These are phyloP conservation scores for Bubo blakistoni DNA, from an alignment of 2,113 vertebrate genomes.

Conservation along the genomic window DNA sequence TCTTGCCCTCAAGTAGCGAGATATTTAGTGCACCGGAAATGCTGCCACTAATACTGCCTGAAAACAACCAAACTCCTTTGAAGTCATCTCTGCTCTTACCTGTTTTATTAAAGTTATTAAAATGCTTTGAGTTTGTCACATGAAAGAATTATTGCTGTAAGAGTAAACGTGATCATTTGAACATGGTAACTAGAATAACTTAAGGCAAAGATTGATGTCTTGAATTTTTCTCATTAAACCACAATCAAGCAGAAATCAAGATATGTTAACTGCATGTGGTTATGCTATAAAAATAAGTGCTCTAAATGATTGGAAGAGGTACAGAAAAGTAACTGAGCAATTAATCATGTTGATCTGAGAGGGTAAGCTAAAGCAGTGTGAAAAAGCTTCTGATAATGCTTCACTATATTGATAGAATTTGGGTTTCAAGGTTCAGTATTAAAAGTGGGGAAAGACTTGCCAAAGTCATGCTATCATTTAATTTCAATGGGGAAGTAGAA, in stretches of 20 bases:
- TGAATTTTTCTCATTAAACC: conserved; percentile 33
- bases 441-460: background rate
- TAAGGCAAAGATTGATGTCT: conserved; percentile 23
- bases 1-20: background rate
- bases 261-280: conserved; percentile 7
- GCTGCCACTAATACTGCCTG: background rate
- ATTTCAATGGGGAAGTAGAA: background rate
- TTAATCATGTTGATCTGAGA: conserved; percentile 31
- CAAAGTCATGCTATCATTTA: background rate
- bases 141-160: background rate
- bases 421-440: background rate
- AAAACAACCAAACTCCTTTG: background rate
- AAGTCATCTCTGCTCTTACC: background rate
- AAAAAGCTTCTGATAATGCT: background rate
- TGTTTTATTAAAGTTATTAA: background rate
- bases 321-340: conserved; percentile 9
- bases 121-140: background rate
- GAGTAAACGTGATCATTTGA: background rate
- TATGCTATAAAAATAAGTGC: conserved; percentile 30
- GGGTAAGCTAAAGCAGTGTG: background rate
- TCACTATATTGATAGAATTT: background rate
- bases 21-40: background rate
- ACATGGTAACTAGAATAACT: background rate
- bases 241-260: conserved; percentile 13
- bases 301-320: conserved; percentile 18